A percentile compares a stretch with the other conserved stretches of the same genome.
phyloP scores from a whole-genome alignment of 2,113 vertebrate species.

The Pholis gunnellus region DNA sequence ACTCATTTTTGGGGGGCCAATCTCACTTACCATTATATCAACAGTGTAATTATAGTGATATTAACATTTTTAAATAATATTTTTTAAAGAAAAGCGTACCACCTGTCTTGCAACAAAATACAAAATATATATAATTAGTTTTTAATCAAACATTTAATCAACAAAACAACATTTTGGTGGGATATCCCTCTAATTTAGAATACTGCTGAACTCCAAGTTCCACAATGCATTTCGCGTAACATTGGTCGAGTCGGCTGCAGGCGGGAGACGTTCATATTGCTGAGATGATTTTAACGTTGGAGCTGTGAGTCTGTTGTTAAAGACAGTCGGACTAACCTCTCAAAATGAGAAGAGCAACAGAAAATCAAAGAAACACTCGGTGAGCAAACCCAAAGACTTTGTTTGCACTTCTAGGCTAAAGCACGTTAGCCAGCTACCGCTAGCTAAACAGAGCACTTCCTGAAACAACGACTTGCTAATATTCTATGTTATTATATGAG shows the following conservation, averaged over 20 bases:
- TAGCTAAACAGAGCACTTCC: conserved; percentile 62
- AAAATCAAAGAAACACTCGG: conserved; percentile 43
- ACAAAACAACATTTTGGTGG: not conserved
- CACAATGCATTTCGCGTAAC: conserved; percentile 50
- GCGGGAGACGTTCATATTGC: conserved; percentile 43
- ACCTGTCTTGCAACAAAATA: not conserved
- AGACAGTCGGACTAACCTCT: not conserved
- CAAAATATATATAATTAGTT: not conserved
- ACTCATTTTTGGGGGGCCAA: not conserved
- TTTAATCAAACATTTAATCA: too few species aligned
- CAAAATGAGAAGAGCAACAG: conserved; percentile 57
- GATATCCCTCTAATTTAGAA: not conserved
- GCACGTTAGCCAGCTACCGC: conserved; percentile 35
- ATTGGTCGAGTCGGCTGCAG: not conserved
- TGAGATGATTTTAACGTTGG: not conserved
- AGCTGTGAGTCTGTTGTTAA: not conserved
- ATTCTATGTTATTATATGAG: not conserved
- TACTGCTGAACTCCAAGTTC: conserved; percentile 36
- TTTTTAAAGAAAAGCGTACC: not conserved
- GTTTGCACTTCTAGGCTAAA: not conserved
- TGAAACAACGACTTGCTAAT: conserved; percentile 25
- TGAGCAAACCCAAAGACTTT: conserved; percentile 30
- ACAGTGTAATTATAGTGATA: not conserved
- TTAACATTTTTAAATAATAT: too few species aligned
- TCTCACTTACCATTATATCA: not conserved